phyloP scores from a whole-genome alignment of 2,888 invertebrate species.

The Hirtodrosophila duncani region DNA sequence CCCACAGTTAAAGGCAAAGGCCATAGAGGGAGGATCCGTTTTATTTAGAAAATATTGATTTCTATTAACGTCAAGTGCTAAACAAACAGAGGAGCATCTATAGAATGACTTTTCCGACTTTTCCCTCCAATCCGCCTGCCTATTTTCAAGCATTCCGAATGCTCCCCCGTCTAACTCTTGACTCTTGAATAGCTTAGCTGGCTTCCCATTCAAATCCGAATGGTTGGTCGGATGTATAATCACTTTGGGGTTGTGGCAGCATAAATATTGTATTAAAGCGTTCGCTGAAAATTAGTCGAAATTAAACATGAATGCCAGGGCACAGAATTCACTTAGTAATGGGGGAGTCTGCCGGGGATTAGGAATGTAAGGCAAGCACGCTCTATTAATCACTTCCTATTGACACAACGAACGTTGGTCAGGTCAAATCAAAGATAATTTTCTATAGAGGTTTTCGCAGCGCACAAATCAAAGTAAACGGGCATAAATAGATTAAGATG shows the following conservation, averaged over 20 bases:
- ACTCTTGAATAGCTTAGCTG: slow-evolving; percentile 40
- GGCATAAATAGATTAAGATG: slow-evolving; percentile 56
- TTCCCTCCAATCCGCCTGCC: slow-evolving; percentile 11
- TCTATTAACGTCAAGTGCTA: slow-evolving; percentile 63
- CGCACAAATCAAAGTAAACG: slow-evolving; percentile 60
- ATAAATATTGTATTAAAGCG: slow-evolving; percentile 66
- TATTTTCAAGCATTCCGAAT: slow-evolving; percentile 12
- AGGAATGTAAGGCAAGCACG: slow-evolving; percentile 12
- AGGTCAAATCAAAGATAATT: slow-evolving; percentile 64
- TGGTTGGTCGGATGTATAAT: slow-evolving; percentile 49
- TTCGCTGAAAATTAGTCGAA: slow-evolving; percentile 64
- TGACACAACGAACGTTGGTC: slow-evolving; percentile 52
- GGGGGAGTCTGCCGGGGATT: background rate
- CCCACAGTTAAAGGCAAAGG: background rate
- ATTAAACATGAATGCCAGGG: slow-evolving; percentile 47
- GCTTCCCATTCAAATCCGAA: slow-evolving; percentile 31
- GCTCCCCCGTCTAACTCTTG: slow-evolving; percentile 34
- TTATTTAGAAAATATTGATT: slow-evolving; percentile 70
- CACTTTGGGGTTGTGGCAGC: slow-evolving; percentile 36
- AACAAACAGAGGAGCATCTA: slow-evolving; percentile 38
- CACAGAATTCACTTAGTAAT: background rate
- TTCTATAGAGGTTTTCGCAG: slow-evolving; percentile 34
- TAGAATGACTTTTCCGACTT: too few relatives aligned
- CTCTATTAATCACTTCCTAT: slow-evolving; percentile 65
- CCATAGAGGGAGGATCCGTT: slow-evolving; percentile 32